Conservation (phyloP, 2,113 vertebrate species). For the Grammomys surdaster region DNA sequence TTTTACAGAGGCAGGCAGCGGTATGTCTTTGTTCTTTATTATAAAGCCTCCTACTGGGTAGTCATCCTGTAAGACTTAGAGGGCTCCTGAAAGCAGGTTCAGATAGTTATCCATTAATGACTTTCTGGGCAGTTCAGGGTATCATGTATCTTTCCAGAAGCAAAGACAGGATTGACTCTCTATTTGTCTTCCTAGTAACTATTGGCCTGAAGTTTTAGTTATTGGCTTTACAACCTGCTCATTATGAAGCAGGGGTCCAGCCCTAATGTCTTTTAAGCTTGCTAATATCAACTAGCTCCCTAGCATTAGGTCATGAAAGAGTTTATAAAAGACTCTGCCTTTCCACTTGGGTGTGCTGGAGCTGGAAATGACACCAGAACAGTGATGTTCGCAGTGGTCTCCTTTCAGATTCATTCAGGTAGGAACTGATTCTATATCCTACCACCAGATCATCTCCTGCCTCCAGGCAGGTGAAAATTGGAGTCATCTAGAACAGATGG, state of each 20-base stretch:
- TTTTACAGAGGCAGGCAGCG: background rate
- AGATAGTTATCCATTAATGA: background rate
- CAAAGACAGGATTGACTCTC: background rate
- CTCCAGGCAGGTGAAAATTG: constrained; percentile 32
- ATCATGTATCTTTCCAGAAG: background rate
- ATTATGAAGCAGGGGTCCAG: background rate
- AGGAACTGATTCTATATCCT: background rate
- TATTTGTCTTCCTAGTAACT: background rate
- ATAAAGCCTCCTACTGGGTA: background rate
- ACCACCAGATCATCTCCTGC: background rate
- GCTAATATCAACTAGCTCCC: background rate
- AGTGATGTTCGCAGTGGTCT: background rate
- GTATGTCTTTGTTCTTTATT: background rate
- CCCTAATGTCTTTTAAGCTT: background rate
- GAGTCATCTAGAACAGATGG: constrained; percentile 48
- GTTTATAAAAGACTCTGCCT: constrained; percentile 20
- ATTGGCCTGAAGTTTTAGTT: background rate
- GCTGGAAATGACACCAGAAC: constrained; percentile 3
- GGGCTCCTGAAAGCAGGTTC: background rate
- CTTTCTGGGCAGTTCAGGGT: background rate
- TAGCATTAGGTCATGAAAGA: background rate
- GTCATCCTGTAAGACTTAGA: background rate
- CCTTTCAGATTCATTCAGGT: constrained; percentile 12
- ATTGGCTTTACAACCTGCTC: background rate
- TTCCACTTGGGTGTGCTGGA: constrained; percentile 39